These are phyloP conservation scores for Lasioglossum leucozonium DNA, from an alignment of 2,888 invertebrate species.

Conservation along the genomic window DNA sequence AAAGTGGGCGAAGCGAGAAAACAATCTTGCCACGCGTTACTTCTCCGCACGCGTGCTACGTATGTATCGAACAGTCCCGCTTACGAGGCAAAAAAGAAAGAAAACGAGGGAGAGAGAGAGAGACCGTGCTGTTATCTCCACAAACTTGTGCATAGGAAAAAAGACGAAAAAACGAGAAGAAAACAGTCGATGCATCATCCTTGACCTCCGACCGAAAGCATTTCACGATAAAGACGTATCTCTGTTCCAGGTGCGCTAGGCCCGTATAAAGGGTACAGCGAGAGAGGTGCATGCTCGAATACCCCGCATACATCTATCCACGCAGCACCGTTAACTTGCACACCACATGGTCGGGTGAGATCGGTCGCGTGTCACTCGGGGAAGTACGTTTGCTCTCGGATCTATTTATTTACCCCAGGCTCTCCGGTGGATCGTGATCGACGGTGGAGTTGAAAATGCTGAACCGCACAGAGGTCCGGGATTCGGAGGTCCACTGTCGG, in stretches of 20 bases:
- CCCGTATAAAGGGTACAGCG: not conserved
- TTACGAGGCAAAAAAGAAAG: not conserved
- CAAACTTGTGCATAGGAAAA: not conserved
- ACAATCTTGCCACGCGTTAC: conserved; percentile 16
- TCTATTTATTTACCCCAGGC: conserved; percentile 48
- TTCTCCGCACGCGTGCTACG: not conserved
- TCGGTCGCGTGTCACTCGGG: conserved; percentile 51
- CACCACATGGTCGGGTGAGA: conserved; percentile 56
- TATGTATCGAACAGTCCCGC: not conserved
- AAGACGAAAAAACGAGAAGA: not conserved
- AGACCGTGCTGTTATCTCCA: not conserved
- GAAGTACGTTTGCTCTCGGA: conserved; percentile 22
- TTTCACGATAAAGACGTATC: not conserved
- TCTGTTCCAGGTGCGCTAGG: not conserved
- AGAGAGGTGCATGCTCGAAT: not conserved
- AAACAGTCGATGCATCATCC: not conserved
- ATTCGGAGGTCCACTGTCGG: conserved; percentile 6
- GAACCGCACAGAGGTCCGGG: not conserved
- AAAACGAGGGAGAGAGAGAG: no score
- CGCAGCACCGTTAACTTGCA: conserved; percentile 58
- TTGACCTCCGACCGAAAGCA: not conserved
- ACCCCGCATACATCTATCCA: conserved; percentile 28
- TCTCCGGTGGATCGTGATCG: conserved; percentile 35
- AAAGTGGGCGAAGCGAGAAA: conserved; percentile 1
- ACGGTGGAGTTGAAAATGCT: not conserved